Evolutionary conservation across 2,113 vertebrate genomes (phyloP).

Genomic region (Apodemus sylvaticus): DNA sequence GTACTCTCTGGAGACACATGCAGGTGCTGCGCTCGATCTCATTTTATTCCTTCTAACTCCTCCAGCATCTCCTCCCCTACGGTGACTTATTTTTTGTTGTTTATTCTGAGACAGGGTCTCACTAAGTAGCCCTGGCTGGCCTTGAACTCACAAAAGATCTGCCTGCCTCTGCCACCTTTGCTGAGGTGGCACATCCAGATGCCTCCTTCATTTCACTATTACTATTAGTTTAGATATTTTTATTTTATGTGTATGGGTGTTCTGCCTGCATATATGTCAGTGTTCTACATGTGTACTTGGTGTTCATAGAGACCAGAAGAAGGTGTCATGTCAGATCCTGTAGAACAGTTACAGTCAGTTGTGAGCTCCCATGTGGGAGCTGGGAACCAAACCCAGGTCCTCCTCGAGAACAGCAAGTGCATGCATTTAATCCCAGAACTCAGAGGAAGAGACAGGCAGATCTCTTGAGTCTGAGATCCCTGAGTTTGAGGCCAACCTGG

Average conservation of each 20-base stretch:
- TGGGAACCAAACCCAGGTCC: not conserved
- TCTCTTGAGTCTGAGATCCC: too few species aligned
- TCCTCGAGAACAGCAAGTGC: not conserved
- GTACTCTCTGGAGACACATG: not conserved
- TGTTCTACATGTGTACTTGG: not conserved
- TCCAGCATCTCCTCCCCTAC: not conserved
- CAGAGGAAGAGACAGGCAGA: not conserved
- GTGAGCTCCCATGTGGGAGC: not conserved
- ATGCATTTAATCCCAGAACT: not conserved
- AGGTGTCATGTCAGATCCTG: not conserved
- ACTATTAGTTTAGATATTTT: not conserved
- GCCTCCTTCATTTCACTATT: not conserved
- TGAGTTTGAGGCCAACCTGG: not conserved
- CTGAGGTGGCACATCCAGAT: not conserved
- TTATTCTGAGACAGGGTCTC: not conserved
- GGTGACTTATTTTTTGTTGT: not conserved
- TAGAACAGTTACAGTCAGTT: not conserved
- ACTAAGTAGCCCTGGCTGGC: not conserved
- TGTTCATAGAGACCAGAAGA: not conserved
- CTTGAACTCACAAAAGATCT: not conserved
- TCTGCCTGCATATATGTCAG: not conserved
- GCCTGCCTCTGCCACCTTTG: not conserved
- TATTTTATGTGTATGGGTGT: not conserved
- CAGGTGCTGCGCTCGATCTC: not conserved
- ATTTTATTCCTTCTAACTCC: conserved; percentile 32